Percentiles rank a stretch among this genome's conserved stretches.
Evolutionary conservation across 2,113 vertebrate genomes (phyloP).

Genomic region (Synodontis membranacea): DNA sequence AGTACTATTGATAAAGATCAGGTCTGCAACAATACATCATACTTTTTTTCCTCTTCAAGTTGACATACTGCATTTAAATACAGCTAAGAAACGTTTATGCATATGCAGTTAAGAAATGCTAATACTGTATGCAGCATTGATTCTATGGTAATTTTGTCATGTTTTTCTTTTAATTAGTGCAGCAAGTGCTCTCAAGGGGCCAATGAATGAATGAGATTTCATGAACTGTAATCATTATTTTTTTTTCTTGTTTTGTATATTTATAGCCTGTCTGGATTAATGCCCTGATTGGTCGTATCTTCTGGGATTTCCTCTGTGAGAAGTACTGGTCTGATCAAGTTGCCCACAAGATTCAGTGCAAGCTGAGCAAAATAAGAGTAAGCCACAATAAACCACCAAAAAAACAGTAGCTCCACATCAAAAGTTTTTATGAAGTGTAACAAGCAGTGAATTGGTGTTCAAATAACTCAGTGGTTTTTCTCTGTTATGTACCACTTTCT

Average conservation of each 20-base stretch:
- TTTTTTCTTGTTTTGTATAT: neutral
- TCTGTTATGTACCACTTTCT: slow-evolving; percentile 15
- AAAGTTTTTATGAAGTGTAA: neutral
- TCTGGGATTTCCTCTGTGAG: slow-evolving; percentile 87
- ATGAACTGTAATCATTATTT: neutral
- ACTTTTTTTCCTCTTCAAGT: neutral
- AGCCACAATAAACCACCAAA: slow-evolving; percentile 26
- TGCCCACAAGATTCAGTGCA: slow-evolving; percentile 85
- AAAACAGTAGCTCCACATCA: neutral
- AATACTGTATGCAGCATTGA: neutral
- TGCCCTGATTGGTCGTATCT: slow-evolving; percentile 80
- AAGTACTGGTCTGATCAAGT: slow-evolving; percentile 80
- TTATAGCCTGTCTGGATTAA: slow-evolving; percentile 76
- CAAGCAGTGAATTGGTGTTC: neutral
- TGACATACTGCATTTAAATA: neutral
- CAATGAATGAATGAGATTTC: neutral
- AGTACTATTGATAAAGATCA: slow-evolving; percentile 68
- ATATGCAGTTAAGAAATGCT: neutral
- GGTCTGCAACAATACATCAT: slow-evolving; percentile 45
- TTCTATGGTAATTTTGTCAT: neutral
- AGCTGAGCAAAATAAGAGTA: slow-evolving; percentile 88
- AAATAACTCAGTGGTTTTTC: neutral
- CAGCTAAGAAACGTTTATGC: neutral
- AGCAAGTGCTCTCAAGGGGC: neutral
- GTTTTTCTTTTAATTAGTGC: neutral